phyloP scores from a whole-genome alignment of 1,140 invertebrate species.

The Drosophila watanabei region DNA sequence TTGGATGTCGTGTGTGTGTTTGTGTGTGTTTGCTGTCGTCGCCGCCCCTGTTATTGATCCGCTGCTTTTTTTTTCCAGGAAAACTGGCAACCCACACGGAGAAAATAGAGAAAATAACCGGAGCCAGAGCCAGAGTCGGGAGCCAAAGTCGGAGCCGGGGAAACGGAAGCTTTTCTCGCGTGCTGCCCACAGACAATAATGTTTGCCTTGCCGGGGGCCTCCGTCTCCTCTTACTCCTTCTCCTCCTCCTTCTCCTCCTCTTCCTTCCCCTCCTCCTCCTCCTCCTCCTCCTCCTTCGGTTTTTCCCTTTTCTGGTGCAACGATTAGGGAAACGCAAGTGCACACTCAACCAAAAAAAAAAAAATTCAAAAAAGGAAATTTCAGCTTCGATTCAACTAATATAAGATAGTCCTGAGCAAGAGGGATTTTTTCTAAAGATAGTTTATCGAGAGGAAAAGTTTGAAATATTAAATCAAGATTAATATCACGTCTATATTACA shows the following conservation, averaged over 20 bases:
- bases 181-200: conserved; percentile 73
- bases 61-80: conserved; percentile 58
- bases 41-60: conserved; percentile 69
- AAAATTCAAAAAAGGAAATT: too few relatives aligned
- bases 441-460: neutral
- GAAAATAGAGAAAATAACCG: conserved; percentile 4
- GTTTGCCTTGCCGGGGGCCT: conserved; percentile 52
- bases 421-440: neutral
- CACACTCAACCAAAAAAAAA: neutral
- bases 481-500: too few relatives aligned
- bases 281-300: too few relatives aligned
- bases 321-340: conserved; percentile 13
- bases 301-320: neutral
- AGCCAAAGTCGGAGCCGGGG: conserved; percentile 31
- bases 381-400: neutral
- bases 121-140: neutral
- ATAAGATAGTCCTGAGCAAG: neutral
- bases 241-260: too few relatives aligned
- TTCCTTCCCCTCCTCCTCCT: neutral
- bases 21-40: neutral
- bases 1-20: conserved; percentile 46
- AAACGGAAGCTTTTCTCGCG: conserved; percentile 31
- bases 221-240: neutral
- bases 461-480: too few relatives aligned
- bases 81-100: conserved; percentile 39